Evolutionary conservation across 2,113 vertebrate genomes (phyloP), one percentile per base, ranked within the genome.

Genomic region (Ctenodactylus gundi): DNA sequence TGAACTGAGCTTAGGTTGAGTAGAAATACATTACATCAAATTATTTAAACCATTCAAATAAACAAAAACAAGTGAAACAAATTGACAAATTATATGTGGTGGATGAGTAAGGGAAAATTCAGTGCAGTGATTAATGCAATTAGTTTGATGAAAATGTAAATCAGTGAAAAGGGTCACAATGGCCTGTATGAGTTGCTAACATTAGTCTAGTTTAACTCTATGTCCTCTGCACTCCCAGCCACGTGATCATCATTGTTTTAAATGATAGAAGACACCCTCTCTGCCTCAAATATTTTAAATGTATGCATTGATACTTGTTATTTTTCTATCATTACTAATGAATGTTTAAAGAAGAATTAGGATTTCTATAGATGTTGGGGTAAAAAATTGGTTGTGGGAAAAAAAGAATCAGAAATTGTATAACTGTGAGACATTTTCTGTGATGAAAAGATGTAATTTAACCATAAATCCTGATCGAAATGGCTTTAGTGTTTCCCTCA

Each of bases 31-130:
- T 77, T 34, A 72, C 25, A 51, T 83, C 68, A 80, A 81, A 94
- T 92, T 64, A 68, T 29, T 89, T 73, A 86, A 73, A 36, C 10
- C 88, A 81, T 86, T 88, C 53, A 85, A 68, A 87, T 64, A 36
- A 70, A 57, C 23, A 51, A 73, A 77, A 89, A 76, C 17, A 67
- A 82, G 65, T 34, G 7, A 55, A 53, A 80, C 3, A 72, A 39
- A 72, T 39, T 84, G 36, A 53, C 41, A 60, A 78, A 44, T 39
- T 51, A 11, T n/a, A 46, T 68, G 39, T 78, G 64, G 39, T 55
- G 13, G 55, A 15, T 13, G 17, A 18, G 10, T 10, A 20, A 41
- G 15, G 12, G 14, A 41, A 58, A 57, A 34, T n/a, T 55, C 68
- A 68, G 11, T 12, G 5, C 20, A 53, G 7, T 72, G 55, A 23